Percentiles rank a stretch among this genome's conserved stretches.
Conservation (phyloP, 2,113 vertebrate species). For the Platysteira castanea region DNA sequence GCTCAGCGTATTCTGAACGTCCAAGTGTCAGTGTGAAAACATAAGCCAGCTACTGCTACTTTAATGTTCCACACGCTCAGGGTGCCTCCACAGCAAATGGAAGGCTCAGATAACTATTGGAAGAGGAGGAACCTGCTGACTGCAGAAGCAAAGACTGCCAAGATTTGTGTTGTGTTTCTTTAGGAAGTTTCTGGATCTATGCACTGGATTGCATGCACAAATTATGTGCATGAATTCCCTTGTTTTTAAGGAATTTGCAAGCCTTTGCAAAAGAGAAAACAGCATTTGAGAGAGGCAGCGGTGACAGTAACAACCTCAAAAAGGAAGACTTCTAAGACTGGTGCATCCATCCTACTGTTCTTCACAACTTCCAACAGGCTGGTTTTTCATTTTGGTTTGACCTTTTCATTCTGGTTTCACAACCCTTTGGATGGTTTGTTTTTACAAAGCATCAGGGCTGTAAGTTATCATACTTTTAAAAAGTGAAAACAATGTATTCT, state of each 20-base stretch:
- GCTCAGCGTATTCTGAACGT: not conserved
- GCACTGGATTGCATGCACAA: accelerated
- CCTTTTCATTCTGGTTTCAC: not conserved
- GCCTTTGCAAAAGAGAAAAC: not conserved
- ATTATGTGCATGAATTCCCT: not conserved
- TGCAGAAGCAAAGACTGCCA: not conserved
- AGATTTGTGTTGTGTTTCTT: not conserved
- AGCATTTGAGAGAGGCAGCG: not conserved
- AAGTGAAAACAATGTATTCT: not conserved
- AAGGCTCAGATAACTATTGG: not conserved
- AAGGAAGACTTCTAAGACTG: not conserved
- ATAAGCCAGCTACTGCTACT: not conserved
- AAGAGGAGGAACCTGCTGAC: not conserved
- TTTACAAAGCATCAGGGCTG: not conserved
- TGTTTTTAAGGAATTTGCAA: not conserved
- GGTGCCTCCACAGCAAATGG: not conserved
- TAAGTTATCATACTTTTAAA: not conserved
- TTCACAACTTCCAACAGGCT: not conserved
- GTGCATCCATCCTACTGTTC: not conserved
- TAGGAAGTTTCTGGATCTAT: not conserved
- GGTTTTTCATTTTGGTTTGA: not conserved
- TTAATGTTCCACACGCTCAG: not conserved
- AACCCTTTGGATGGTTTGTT: not conserved
- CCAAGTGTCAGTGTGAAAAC: not conserved
- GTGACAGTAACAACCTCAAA: not conserved